Base-by-base conservation (phyloP, 2,797 vertebrate species). In the Halcyon badia region DNA sequence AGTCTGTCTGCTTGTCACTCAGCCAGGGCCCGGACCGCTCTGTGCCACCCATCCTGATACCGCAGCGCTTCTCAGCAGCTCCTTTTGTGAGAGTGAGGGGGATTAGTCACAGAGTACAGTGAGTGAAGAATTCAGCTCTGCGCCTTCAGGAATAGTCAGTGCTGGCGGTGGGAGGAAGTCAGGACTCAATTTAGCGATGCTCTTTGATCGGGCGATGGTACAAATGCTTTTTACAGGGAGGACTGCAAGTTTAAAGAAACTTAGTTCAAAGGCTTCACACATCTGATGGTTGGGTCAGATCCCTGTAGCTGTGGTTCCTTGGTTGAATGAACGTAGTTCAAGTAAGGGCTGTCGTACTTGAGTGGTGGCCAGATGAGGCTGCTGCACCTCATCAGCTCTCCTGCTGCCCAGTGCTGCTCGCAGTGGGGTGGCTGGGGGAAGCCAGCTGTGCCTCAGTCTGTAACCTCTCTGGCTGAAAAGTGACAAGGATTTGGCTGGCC, bases 251-350 rank as follows among this genome's bases (percentile, higher is more conserved):
- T 79, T 94, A 89, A 96, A 95, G 94, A 35, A 86, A 58, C 54
- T 75, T 48, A 41, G 65, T 92, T 95, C 91, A 96, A 95, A 95
- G 83, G 48, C 61, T 87, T 90, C 57, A 44, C 48, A 68, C 48
- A 51, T 92, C 80, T 83, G 72, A 92, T 58, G 51, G 46, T 75
- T 4, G 5, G 87, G 73, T 37, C 86, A 65, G 69, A 82, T 78
- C 80, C 62, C 57, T 46, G 66, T 19, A 52, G 80, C 75, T 89
- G 83, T 44, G n/a, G 18, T 57, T 94, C 73, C 87, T 61, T 61
- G 41, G 76, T 71, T 79, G 78, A 86, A 78, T 61, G 61, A 64
- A 44, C 21, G 71, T 49, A 80, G 75, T 70, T 92, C 61, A 85
- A 82, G 87, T 49, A 58, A 24, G 15, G 57, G 80, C 77, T 92